Percentiles rank a stretch among this genome's conserved stretches.
These are phyloP conservation scores for Empis stercorea DNA, from an alignment of 2,888 invertebrate genomes.

Conservation along the genomic window DNA sequence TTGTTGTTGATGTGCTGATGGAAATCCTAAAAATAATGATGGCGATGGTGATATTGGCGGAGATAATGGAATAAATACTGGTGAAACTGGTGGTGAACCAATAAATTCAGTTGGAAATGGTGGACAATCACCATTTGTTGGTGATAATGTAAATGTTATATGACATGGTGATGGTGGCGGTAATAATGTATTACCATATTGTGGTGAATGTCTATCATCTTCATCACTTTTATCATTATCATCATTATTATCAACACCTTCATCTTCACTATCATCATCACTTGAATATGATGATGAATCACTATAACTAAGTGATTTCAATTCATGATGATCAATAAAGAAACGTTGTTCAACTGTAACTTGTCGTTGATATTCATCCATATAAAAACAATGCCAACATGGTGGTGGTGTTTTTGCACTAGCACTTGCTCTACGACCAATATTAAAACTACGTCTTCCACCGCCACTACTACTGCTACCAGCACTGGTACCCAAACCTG, in stretches of 20 bases:
- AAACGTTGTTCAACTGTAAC: slow-evolving; percentile 35
- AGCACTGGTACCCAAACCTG: slow-evolving; percentile 37
- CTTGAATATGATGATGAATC: slow-evolving; percentile 39
- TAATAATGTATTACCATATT: slow-evolving; percentile 37
- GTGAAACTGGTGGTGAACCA: slow-evolving; percentile 33
- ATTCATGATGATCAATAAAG: slow-evolving; percentile 29
- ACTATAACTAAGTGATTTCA: slow-evolving; percentile 38
- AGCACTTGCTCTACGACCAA: slow-evolving; percentile 38
- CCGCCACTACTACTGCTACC: background rate
- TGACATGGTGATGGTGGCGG: slow-evolving; percentile 40
- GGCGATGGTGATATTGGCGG: slow-evolving; percentile 20
- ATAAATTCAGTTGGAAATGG: slow-evolving; percentile 28
- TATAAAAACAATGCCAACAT: slow-evolving; percentile 64
- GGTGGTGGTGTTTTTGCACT: slow-evolving; percentile 52
- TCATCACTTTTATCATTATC: slow-evolving; percentile 37
- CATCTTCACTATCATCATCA: slow-evolving; percentile 32
- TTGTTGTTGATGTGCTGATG: background rate
- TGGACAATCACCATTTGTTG: slow-evolving; percentile 38
- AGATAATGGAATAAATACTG: slow-evolving; percentile 24
- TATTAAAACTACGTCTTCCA: background rate
- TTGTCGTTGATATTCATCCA: slow-evolving; percentile 58
- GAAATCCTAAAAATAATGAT: slow-evolving; percentile 19
- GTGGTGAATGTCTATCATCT: slow-evolving; percentile 25
- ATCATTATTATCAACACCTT: slow-evolving; percentile 31
- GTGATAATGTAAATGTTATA: slow-evolving; percentile 50